These are phyloP conservation scores for Neomorphus geoffroyi DNA, from an alignment of 2,797 vertebrate species.

Conservation along the genomic window DNA sequence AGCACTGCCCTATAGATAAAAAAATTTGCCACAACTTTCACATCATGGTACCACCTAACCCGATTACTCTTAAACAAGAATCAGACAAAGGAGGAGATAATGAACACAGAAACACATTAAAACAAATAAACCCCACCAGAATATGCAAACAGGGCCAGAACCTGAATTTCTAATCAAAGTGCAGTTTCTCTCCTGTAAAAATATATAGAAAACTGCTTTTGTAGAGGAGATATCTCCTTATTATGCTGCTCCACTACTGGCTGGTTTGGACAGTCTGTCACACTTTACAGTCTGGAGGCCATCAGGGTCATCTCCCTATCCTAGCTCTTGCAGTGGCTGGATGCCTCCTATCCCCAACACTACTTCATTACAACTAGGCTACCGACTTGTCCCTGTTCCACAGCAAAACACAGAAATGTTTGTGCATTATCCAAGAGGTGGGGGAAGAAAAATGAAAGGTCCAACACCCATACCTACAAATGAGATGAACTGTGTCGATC, in stretches of 20 bases:
- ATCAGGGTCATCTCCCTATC: background rate
- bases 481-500: background rate
- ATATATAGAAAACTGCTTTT: background rate
- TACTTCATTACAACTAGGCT: background rate
- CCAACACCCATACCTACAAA: fast-evolving
- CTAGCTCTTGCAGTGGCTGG: background rate
- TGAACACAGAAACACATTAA: background rate
- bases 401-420: background rate
- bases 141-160: background rate
- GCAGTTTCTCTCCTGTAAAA: background rate
- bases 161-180: background rate
- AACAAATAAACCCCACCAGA: background rate
- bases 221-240: background rate
- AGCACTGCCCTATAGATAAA: conserved; percentile 70
- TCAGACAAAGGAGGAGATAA: background rate
- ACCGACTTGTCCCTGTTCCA: background rate
- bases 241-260: background rate
- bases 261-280: background rate
- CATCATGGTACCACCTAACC: background rate
- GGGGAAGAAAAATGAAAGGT: background rate
- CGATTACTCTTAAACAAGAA: background rate
- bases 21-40: conserved; percentile 29
- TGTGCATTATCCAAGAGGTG: background rate
- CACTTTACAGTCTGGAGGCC: background rate
- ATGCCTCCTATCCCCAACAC: background rate